phyloP scores from a whole-genome alignment of 2,888 invertebrate genomes.

The Epinotia brunnichana region DNA sequence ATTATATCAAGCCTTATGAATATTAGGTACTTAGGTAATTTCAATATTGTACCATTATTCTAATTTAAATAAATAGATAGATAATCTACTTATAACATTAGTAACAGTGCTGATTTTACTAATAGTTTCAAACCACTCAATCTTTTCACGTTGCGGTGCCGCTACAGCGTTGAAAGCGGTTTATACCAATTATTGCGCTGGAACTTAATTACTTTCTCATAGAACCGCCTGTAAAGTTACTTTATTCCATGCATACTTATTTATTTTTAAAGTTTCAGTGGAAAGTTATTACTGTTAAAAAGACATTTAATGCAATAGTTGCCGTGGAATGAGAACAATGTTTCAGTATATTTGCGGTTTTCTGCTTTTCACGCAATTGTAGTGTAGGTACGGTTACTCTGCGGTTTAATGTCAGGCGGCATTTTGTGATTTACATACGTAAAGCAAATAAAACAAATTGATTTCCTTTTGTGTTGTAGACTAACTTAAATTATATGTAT shows the following conservation, averaged over 20 bases:
- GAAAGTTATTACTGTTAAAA: neutral
- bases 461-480: neutral
- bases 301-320: neutral
- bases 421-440: neutral
- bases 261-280: neutral
- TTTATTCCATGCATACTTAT: neutral
- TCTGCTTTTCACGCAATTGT: neutral
- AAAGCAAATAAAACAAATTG: neutral
- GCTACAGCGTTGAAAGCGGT: slow-evolving; percentile 22
- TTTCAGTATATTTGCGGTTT: slow-evolving; percentile 7
- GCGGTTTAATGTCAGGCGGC: slow-evolving; percentile 1
- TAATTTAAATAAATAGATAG: neutral
- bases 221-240: neutral
- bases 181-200: slow-evolving; percentile 4
- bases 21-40: neutral
- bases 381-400: too few species aligned
- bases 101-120: neutral
- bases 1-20: neutral
- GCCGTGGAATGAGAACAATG: neutral
- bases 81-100: neutral
- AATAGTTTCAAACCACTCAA: slow-evolving; percentile 6
- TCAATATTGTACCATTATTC: neutral
- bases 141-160: slow-evolving; percentile 1
- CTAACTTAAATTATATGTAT: too few species aligned
- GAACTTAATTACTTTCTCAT: neutral